phyloP scores from a whole-genome alignment of 2,888 invertebrate species.

The Spatulosminthurus flaviceps region DNA sequence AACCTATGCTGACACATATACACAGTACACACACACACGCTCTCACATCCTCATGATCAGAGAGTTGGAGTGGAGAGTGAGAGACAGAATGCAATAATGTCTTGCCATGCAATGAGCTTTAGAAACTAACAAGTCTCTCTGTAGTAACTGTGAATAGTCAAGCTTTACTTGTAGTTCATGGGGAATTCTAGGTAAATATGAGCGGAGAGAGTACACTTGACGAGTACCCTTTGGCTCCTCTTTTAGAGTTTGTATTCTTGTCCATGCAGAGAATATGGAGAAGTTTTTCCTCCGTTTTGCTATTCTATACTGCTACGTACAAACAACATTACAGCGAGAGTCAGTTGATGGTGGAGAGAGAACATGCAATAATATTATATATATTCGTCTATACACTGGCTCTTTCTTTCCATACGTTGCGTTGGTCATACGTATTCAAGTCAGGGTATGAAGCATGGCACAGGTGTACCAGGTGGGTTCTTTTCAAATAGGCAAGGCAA shows the following conservation, averaged over 20 bases:
- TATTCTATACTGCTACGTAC: too few relatives aligned
- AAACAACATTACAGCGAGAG: too few relatives aligned
- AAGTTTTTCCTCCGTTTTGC: too few relatives aligned
- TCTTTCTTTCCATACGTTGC: not conserved
- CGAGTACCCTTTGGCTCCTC: conserved; percentile 43
- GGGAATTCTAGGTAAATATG: conserved; percentile 11
- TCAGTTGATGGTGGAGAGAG: not conserved
- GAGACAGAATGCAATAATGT: conserved; percentile 1
- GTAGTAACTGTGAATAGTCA: not conserved
- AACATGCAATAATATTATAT: not conserved
- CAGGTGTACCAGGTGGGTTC: conserved; percentile 43
- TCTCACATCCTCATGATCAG: conserved; percentile 6
- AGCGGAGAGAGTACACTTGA: conserved; percentile 13
- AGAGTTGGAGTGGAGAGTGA: not conserved
- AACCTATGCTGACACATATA: conserved; percentile 1
- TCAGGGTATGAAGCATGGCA: conserved; percentile 33
- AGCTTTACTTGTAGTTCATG: not conserved
- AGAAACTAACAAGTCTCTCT: conserved; percentile 10
- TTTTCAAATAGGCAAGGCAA: conserved; percentile 7
- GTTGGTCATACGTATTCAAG: conserved; percentile 30
- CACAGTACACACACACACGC: not conserved
- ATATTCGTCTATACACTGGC: not conserved
- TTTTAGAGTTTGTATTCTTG: not conserved
- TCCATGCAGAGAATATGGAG: not conserved
- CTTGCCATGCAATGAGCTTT: conserved; percentile 34